Evolutionary conservation across 2,888 invertebrate genomes (phyloP).

Genomic region (Phortica magna): DNA sequence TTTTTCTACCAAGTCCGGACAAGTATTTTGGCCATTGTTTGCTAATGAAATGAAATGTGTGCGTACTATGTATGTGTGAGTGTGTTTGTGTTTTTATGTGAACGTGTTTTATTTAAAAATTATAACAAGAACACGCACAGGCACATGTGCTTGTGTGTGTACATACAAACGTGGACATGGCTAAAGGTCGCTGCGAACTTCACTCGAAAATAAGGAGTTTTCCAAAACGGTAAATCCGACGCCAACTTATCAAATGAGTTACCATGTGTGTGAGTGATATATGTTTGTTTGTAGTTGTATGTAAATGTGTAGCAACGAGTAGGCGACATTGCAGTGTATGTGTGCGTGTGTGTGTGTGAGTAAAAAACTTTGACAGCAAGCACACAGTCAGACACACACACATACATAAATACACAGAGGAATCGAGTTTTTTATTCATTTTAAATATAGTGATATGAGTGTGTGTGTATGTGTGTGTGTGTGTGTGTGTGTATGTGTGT

Average conservation of each 20-base stretch:
- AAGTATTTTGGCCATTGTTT: neutral
- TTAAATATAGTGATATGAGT: neutral
- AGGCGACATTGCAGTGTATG: no score
- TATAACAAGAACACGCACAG: neutral
- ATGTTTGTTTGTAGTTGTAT: neutral
- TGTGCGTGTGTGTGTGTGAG: neutral
- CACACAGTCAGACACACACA: neutral
- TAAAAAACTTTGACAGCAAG: neutral
- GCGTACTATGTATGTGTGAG: neutral
- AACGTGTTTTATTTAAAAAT: no score
- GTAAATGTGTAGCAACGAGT: no score
- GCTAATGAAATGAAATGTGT: neutral
- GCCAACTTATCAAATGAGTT: no score
- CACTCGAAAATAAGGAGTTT: neutral
- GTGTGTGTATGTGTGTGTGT: slow-evolving; percentile 28
- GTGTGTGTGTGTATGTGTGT: slow-evolving; percentile 20
- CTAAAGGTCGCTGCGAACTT: neutral
- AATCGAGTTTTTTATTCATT: neutral
- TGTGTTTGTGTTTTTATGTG: neutral
- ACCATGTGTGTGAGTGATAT: neutral
- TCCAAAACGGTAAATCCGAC: neutral
- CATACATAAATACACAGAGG: neutral
- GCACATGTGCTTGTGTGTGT: neutral
- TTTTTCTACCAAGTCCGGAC: neutral
- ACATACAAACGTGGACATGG: no score